Percentiles rank a stretch among this genome's conserved stretches.
phyloP scores from a whole-genome alignment of 2,888 invertebrate genomes.

The Dendrolimus houi region DNA sequence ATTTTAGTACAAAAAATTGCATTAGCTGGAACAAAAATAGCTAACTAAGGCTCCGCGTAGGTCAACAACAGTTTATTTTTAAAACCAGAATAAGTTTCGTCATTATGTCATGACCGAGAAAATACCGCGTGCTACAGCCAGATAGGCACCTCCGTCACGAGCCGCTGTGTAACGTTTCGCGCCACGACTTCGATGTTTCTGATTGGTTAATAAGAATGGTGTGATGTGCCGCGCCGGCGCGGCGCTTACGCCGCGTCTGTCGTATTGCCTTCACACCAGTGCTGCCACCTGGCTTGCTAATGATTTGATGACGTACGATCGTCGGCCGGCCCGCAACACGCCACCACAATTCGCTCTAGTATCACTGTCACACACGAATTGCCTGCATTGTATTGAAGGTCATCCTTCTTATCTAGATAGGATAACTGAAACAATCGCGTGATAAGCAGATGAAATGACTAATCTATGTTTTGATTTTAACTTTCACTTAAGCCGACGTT shows the following conservation, averaged over 20 bases:
- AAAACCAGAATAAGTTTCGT: constrained; percentile 23
- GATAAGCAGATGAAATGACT: background rate
- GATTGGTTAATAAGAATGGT: constrained; percentile 59
- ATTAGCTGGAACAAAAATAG: constrained; percentile 8
- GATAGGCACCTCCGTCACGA: constrained; percentile 25
- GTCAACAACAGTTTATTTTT: constrained; percentile 23
- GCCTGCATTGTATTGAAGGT: constrained; percentile 24
- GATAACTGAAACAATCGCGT: background rate
- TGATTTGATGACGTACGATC: constrained; percentile 35
- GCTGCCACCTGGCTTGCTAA: constrained; percentile 45
- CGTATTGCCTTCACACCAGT: constrained; percentile 26
- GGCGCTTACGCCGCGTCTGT: constrained; percentile 21
- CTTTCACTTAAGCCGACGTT: background rate
- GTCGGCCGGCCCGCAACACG: constrained; percentile 25
- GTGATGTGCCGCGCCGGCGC: constrained; percentile 45
- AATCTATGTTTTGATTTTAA: background rate
- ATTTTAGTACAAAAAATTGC: too few species aligned
- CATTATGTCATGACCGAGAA: constrained; percentile 30
- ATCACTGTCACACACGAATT: background rate
- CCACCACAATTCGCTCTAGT: constrained; percentile 5
- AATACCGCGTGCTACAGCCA: constrained; percentile 11
- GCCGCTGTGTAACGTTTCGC: constrained; percentile 33
- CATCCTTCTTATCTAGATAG: constrained; percentile 27
- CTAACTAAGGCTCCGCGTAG: constrained; percentile 9
- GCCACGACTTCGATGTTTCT: constrained; percentile 34